Percentiles rank a stretch among this genome's conserved stretches.
Evolutionary conservation across 1,140 invertebrate species (phyloP).

Genomic region (Liolophura sinensis): DNA sequence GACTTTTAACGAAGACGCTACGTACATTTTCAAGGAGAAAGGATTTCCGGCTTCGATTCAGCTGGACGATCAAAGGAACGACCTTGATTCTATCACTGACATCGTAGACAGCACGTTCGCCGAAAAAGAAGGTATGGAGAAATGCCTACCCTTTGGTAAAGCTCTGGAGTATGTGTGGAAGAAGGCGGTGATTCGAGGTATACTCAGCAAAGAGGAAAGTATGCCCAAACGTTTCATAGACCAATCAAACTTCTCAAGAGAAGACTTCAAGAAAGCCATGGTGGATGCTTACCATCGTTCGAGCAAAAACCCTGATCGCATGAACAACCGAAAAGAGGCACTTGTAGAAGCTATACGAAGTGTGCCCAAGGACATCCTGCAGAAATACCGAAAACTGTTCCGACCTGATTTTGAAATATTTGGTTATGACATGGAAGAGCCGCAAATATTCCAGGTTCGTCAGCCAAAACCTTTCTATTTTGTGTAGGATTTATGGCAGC

Average conservation of each 20-base stretch:
- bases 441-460: no score
- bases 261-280: conserved; percentile 1
- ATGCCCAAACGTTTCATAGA: no score
- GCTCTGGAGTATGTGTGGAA: no score
- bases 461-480: no score
- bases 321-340: conserved; percentile 8
- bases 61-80: not conserved
- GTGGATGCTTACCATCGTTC: not conserved
- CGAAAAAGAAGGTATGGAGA: no score
- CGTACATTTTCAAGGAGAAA: conserved; percentile 21
- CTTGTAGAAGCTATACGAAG: conserved; percentile 11
- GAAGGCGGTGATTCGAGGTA: no score
- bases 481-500: no score
- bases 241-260: not conserved
- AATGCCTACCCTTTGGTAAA: no score
- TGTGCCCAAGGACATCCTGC: conserved; percentile 4
- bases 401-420: conserved; percentile 17
- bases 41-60: conserved; percentile 1
- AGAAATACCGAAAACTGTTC: conserved; percentile 6
- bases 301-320: not conserved
- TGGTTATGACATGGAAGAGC: conserved; percentile 9
- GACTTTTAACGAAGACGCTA: conserved; percentile 40
- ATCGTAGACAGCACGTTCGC: no score
- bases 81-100: not conserved
- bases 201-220: no score